Conservation (phyloP, 2,888 invertebrate genomes). For the Morinoia aosen region DNA sequence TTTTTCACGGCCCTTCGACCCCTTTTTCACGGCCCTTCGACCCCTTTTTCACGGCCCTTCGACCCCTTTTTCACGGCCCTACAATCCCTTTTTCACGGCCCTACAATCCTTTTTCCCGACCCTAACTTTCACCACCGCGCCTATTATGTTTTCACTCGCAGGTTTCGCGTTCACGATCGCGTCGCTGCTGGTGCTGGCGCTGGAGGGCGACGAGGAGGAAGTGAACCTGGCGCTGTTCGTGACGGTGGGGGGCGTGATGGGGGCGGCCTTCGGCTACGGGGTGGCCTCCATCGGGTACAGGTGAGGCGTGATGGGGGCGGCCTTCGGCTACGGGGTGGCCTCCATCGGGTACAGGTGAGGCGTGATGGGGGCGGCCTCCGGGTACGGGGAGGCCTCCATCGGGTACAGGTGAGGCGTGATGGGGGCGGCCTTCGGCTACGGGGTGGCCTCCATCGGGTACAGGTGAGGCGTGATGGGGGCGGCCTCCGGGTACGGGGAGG, state of each 20-base stretch:
- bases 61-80: too few species aligned
- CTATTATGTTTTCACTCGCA: too few species aligned
- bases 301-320: not conserved
- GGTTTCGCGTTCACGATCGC: not conserved
- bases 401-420: not conserved
- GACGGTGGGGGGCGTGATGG: not conserved
- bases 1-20: too few species aligned
- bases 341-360: slow-evolving; percentile 9
- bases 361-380: not conserved
- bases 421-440: not conserved
- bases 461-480: not conserved
- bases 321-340: not conserved
- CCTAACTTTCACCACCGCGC: too few species aligned
- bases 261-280: not conserved
- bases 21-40: too few species aligned
- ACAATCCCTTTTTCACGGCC: too few species aligned
- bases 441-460: not conserved
- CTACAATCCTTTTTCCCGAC: too few species aligned
- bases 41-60: too few species aligned
- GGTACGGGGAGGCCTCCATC: not conserved
- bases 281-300: not conserved
- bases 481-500: too few species aligned
- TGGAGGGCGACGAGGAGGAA: not conserved
- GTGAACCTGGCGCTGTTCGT: not conserved
- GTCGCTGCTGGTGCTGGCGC: not conserved